Evolutionary conservation across 2,113 vertebrate species (phyloP).

Genomic region (Zonotrichia leucophrys): DNA sequence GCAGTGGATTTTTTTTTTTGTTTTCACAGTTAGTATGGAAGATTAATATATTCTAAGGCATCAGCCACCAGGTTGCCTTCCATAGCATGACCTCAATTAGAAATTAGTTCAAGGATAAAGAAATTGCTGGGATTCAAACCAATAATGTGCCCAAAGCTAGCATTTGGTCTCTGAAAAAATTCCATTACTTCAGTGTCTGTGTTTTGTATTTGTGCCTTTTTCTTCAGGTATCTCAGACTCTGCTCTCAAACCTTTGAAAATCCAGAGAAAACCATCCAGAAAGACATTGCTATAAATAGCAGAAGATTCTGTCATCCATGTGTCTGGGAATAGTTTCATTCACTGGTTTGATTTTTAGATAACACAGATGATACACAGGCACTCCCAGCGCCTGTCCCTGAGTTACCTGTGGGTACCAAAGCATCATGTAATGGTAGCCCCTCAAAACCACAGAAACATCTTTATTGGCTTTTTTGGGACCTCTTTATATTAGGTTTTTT

Average conservation of each 20-base stretch:
- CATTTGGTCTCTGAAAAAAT: not conserved
- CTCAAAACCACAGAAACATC: not conserved
- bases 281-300: not conserved
- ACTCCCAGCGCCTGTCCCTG: not conserved
- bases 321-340: not conserved
- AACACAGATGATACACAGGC: not conserved
- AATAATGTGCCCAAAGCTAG: not conserved
- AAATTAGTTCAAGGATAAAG: slow-evolving; percentile 49
- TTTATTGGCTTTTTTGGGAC: not conserved
- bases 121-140: not conserved
- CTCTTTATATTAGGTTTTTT: not conserved
- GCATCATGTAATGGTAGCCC: not conserved
- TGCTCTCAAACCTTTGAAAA: not conserved
- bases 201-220: not conserved
- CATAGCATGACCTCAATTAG: not conserved
- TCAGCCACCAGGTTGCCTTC: not conserved
- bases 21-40: not conserved
- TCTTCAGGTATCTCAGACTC: not conserved
- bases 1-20: not conserved
- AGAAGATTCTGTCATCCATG: not conserved
- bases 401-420: not conserved
- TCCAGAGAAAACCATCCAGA: not conserved
- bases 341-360: not conserved
- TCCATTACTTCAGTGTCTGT: not conserved
- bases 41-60: not conserved